Evolutionary conservation across 2,113 vertebrate genomes (phyloP).

Genomic region (Heloderma charlesbogerti): DNA sequence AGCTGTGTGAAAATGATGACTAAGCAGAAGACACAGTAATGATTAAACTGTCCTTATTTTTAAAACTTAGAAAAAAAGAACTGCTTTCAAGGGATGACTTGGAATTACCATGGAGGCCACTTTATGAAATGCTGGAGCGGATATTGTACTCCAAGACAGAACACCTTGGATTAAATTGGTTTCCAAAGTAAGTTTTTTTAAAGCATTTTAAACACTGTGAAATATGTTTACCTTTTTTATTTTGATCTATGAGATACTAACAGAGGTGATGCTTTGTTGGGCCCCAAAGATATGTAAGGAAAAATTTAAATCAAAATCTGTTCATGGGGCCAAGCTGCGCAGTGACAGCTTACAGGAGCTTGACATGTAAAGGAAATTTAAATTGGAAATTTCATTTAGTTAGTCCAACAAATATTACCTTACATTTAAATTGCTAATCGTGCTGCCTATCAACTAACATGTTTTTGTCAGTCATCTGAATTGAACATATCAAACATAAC

Average conservation of each 20-base stretch:
- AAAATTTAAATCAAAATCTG: neutral
- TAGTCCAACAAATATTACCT: neutral
- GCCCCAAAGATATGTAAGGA: neutral
- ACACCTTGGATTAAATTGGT: conserved; percentile 98
- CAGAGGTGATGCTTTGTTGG: neutral
- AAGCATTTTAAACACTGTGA: conserved; percentile 8
- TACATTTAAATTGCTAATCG: neutral
- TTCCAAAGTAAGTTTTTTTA: conserved; percentile 90
- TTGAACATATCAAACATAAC: neutral
- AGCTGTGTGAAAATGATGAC: neutral
- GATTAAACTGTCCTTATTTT: conserved; percentile 37
- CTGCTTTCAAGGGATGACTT: conserved; percentile 95
- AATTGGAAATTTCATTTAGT: neutral
- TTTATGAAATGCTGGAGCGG: conserved; percentile 94
- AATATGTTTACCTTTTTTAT: neutral
- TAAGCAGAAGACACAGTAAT: neutral
- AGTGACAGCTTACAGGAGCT: neutral
- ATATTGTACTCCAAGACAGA: conserved; percentile 98
- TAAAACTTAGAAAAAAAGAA: conserved; percentile 89
- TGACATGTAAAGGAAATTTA: neutral
- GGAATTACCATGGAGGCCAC: conserved; percentile 93
- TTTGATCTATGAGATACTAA: neutral
- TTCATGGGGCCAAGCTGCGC: neutral
- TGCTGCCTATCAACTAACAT: neutral
- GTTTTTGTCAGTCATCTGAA: neutral